Evolutionary conservation across 2,888 invertebrate species (phyloP).

Genomic region (Schizaphis graminum): DNA sequence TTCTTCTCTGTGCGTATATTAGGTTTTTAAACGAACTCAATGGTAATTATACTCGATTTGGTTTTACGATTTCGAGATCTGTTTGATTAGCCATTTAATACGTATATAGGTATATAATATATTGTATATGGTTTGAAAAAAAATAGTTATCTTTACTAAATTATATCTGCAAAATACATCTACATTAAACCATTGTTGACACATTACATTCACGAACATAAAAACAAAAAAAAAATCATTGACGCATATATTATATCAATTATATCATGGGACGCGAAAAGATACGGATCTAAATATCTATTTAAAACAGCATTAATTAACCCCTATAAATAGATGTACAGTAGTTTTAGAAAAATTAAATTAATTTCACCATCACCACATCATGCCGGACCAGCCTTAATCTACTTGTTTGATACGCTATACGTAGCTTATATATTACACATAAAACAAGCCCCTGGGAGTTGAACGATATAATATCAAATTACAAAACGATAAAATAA

Average conservation of each 20-base stretch:
- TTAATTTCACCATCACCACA: no score
- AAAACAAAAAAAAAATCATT: neutral
- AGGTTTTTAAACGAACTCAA: neutral
- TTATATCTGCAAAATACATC: neutral
- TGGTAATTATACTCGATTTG: neutral
- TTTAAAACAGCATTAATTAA: neutral
- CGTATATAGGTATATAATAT: neutral
- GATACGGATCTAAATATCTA: neutral
- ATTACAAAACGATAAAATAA: slow-evolving; percentile 21
- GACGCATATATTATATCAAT: neutral
- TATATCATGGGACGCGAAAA: neutral
- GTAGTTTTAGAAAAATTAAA: slow-evolving; percentile 33
- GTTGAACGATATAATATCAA: slow-evolving; percentile 39
- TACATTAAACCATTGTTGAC: neutral
- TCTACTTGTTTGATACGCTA: slow-evolving; percentile 48
- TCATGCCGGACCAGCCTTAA: neutral
- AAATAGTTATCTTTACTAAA: neutral
- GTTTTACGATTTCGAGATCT: slow-evolving; percentile 8
- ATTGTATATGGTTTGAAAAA: neutral
- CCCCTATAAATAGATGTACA: neutral
- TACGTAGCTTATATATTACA: neutral
- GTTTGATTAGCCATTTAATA: slow-evolving; percentile 10
- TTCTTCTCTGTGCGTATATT: neutral
- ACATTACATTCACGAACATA: neutral
- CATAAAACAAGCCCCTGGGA: slow-evolving; percentile 38